Conservation (phyloP, 2,888 invertebrate species). For the Eupithecia pulchellata region DNA sequence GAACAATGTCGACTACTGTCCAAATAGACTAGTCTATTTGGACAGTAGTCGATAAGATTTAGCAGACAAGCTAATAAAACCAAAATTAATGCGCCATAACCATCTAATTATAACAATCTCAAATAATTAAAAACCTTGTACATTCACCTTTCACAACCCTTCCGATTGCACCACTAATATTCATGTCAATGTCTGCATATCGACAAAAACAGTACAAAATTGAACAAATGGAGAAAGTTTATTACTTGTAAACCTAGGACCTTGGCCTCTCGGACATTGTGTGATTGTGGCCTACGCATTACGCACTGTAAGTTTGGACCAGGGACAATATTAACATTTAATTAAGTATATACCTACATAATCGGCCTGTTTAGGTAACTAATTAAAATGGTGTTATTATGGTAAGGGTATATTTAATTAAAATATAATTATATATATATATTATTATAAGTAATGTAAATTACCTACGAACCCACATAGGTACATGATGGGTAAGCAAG, state of each 20-base stretch:
- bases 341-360: too few species aligned
- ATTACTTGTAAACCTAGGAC: not conserved
- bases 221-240: not conserved
- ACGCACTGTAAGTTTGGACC: not conserved
- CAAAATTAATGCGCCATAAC: too few species aligned
- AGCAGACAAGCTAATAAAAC: not conserved
- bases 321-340: not conserved
- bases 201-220: not conserved
- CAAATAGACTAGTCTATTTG: not conserved
- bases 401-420: too few species aligned
- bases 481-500: too few species aligned
- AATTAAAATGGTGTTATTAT: too few species aligned
- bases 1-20: too few species aligned
- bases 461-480: too few species aligned
- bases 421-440: too few species aligned
- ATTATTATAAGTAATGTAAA: too few species aligned
- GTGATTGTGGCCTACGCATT: not conserved
- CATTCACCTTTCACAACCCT: constrained; percentile 37
- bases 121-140: constrained; percentile 8
- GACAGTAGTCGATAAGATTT: not conserved
- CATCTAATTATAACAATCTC: not conserved
- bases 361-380: too few species aligned
- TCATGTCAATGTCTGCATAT: constrained; percentile 33
- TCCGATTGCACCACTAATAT: constrained; percentile 26
- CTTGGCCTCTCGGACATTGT: constrained; percentile 38